Evolutionary conservation across 1,140 invertebrate genomes (phyloP), one percentile per base, ranked within the genome.

Genomic region (Epicauta chinensis): DNA sequence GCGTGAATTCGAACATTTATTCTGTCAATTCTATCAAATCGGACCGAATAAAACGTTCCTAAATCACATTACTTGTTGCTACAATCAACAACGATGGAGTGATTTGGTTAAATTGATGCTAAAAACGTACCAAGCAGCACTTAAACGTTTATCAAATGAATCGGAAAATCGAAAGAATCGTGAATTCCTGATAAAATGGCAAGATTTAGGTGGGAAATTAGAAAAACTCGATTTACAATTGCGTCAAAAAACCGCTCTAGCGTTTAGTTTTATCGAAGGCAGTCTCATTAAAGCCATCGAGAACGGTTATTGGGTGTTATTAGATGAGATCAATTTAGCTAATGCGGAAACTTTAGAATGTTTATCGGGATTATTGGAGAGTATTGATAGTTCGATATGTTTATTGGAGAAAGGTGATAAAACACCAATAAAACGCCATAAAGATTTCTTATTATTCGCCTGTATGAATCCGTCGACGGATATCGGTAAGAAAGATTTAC

Each of bases 381-480:
- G 84, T 30, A 79, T 81, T 11, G 71, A 79, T 46, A 87, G 89
- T 23, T 91, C 86, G 0, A 71, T 97, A 2, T 81, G 88, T 42
- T 74, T 98, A 30, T 69, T 93, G 37, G 94, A 98, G 71, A 80
- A 88, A 66, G 92, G 92, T 15, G 93, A 92, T 65, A 83, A 83
- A 55, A 77, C 80, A 55, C 82, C 87, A 5, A 80, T 98, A 1
- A 76, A 81, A 58, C 75, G 91, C 46, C 91, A 99, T 77, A 73
- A 81, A 0, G 80, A 96, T 63, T 99, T 99, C 66, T 87, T 90
- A 1, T 77, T 99, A 30, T 98, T 99, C 75, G 96, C 96, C 15
- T 98, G 96, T 64, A 99, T 99, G 97, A 99, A 99, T 76, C 97
- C 97, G 15, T 93, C 96, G 0, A 99, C 96, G 6, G 97, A 99